Evolutionary conservation across 2,113 vertebrate species (phyloP), one percentile per base, ranked within the genome.

Genomic region (Brachypteracias leptosomus): DNA sequence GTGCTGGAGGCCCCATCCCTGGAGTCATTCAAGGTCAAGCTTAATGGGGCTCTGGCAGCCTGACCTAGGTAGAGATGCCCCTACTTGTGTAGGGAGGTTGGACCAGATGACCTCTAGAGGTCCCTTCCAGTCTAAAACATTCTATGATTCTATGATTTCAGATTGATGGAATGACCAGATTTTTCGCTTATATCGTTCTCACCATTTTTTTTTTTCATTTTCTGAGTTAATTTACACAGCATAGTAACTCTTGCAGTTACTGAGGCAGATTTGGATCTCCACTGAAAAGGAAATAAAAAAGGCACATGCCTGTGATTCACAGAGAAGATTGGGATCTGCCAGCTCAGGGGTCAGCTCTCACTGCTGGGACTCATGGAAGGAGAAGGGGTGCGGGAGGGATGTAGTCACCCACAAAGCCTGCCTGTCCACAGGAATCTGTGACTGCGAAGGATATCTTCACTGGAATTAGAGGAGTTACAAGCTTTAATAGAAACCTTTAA

Each of bases 281-380:
- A 16, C 5, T 33, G 36, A 75, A 68, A 13, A 55, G 74, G 31
- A 67, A 63, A 51, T 52, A 21, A 17, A 52, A 79, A 42, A 46
- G 10, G 7, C 35, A 71, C 1, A 0, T 46, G 11, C 16, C 7
- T 44, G 24, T 46, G 40, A 57, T 78, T 72, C 49, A 85, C 12
- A 4, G 20, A 68, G 16, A 28, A 8, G 12, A 4, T 6, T 46
- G 31, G 28, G 24, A 38, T 42, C 35, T 71, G 19, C 26, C 52
- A 71, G 19, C 22, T 11, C 35, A 33, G 57, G 24, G 17, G 59
- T 55, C 51, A 74, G 51, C 15, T 94, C 12, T 15, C 31, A n/a
- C 5, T 0, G 0, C n/a, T 78, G 46, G 16, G 25, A 33, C 16
- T 71, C 33, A 18, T 2, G 7, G 57, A 28, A 9, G 3, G 9